Base-by-base conservation (phyloP, 1,140 invertebrate genomes). In the Anastrepha ludens region DNA sequence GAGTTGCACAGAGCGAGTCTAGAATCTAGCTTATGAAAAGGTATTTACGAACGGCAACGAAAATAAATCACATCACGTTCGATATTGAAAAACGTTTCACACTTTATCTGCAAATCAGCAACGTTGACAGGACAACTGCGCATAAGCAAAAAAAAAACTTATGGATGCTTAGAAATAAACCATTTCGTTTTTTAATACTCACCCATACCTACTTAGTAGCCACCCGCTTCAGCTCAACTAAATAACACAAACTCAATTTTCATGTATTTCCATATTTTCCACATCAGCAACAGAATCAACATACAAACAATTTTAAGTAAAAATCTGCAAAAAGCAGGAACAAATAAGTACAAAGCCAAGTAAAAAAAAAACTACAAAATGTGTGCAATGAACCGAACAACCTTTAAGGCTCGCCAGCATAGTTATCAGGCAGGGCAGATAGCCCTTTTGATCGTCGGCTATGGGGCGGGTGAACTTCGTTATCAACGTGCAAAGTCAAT, bases 41-140 rank as follows among this genome's bases (percentile, higher is more conserved):
- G 17, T 81, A 81, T 81, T 55, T 81, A 81, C 74, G 47, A 81
- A 81, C 41, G 47, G 20, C 74, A 47, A 55, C 74, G 74, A 81
- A 81, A 81, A 81, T 81, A 86, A 86, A 86, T 86, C 29, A 86
- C 55, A 62, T 86, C 85, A 86, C 85, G 85, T 86, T 62, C 41
- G 59, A 86, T 86, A 86, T 86, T 86, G 85, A 86, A 86, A 86
- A 86, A 86, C 85, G 85, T 86, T 86, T 86, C 85, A 86, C 85
- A 62, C 85, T 86, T 86, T 86, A 86, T 86, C 85, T 39, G 85
- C 55, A 86, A 86, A 86, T 86, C 55, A 62, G 39, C 59, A 60
- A n/a, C 81, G 39, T 39, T 60, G 55, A 62, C 55, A 86, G 85
- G 29, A 60, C 55, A 86, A 62, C 85, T 41, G 44, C 47, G 74